Percentiles rank a stretch among this genome's conserved stretches.
Conservation (phyloP, 2,113 vertebrate genomes). For the Atlantisia rogersi region DNA sequence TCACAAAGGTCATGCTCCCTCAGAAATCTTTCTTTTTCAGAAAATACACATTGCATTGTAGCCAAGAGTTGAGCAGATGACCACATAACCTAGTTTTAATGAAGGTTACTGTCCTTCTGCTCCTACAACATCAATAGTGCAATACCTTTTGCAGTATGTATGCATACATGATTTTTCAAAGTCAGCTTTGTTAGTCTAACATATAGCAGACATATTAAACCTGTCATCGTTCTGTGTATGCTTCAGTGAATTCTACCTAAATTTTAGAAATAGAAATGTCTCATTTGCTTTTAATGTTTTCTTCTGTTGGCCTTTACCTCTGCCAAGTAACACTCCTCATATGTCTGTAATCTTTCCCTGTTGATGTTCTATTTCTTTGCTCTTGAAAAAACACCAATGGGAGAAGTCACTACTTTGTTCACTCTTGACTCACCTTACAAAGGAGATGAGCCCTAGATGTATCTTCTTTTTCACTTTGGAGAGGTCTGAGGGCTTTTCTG, state of each 20-base stretch:
- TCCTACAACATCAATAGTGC: not conserved
- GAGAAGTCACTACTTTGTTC: not conserved
- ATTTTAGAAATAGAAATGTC: not conserved
- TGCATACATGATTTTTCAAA: not conserved
- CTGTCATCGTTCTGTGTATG: not conserved
- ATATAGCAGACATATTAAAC: not conserved
- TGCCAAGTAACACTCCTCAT: not conserved
- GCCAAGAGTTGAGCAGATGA: not conserved
- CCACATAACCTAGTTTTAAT: constrained; percentile 27
- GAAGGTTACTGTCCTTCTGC: constrained; percentile 13
- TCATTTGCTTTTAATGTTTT: not conserved
- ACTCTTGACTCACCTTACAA: not conserved
- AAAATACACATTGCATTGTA: constrained; percentile 29
- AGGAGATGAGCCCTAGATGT: not conserved
- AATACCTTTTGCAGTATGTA: not conserved
- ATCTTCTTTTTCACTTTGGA: not conserved
- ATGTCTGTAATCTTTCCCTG: not conserved
- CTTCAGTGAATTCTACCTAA: not conserved
- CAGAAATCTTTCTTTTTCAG: constrained; percentile 21
- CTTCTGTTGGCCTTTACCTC: not conserved
- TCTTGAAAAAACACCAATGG: not conserved
- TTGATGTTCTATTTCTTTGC: not conserved
- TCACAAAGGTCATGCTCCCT: constrained; percentile 41
- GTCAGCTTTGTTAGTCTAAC: not conserved
- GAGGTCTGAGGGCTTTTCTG: not conserved